Evolutionary conservation across 1,140 invertebrate genomes (phyloP).

Genomic region (Polypedilum vanderplanki): DNA sequence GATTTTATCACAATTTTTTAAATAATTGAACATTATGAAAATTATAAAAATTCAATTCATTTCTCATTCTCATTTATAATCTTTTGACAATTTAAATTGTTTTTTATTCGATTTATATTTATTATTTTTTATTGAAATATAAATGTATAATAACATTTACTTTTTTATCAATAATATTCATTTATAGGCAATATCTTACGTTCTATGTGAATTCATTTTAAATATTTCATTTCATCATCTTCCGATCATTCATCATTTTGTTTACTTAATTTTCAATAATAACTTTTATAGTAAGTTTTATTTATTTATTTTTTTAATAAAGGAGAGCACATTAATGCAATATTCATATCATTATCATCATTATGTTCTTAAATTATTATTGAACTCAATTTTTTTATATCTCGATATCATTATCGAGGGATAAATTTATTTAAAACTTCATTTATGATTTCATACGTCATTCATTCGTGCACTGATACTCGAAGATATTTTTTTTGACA

Average conservation of each 20-base stretch:
- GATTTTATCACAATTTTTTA: too few relatives aligned
- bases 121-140: too few relatives aligned
- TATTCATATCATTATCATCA: background rate
- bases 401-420: slow-evolving; percentile 16
- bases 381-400: slow-evolving; percentile 1
- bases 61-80: too few relatives aligned
- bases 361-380: background rate
- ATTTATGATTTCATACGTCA: background rate
- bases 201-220: slow-evolving; percentile 4
- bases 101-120: too few relatives aligned
- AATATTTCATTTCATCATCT: background rate
- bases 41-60: too few relatives aligned
- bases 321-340: slow-evolving; percentile 17
- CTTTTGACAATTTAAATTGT: too few relatives aligned
- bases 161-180: background rate
- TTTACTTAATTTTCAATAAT: background rate
- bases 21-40: too few relatives aligned
- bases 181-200: slow-evolving; percentile 17
- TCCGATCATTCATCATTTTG: background rate
- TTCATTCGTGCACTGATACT: background rate
- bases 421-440: background rate
- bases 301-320: background rate
- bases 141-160: too few relatives aligned
- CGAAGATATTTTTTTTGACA: background rate
- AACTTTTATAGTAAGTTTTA: background rate